Conservation (phyloP, 2,113 vertebrate genomes). For the Poeciliopsis turrubarensis region DNA sequence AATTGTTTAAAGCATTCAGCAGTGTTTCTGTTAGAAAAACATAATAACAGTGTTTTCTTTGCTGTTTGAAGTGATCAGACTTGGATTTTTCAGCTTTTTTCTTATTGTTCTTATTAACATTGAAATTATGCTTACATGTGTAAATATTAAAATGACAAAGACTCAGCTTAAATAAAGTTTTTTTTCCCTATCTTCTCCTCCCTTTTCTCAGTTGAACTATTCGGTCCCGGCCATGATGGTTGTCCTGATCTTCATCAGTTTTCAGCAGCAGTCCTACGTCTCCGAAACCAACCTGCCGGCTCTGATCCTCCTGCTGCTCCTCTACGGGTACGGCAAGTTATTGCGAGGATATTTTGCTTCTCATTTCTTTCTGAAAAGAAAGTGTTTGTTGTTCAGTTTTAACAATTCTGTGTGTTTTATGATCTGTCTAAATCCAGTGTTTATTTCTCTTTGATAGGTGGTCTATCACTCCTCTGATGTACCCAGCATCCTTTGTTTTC, state of each 20-base stretch:
- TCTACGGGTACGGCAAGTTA: slow-evolving; percentile 77
- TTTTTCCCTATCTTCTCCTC: background rate
- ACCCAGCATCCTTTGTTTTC: slow-evolving; percentile 84
- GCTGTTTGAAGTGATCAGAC: no score
- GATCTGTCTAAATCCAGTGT: background rate
- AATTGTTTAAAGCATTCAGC: background rate
- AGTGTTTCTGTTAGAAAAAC: background rate
- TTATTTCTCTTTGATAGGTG: slow-evolving; percentile 64
- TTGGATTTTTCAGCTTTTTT: no score
- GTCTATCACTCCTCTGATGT: slow-evolving; percentile 86
- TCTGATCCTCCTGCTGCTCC: slow-evolving; percentile 79
- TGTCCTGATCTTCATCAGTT: slow-evolving; percentile 82
- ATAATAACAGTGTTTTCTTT: no score
- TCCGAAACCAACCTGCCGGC: slow-evolving; percentile 82
- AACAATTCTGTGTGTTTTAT: background rate
- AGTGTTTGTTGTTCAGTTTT: background rate
- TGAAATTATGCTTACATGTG: no score
- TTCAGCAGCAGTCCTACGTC: slow-evolving; percentile 83
- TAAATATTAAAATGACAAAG: no score
- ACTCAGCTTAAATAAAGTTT: no score
- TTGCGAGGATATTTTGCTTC: background rate
- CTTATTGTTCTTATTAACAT: no score
- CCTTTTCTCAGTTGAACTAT: slow-evolving; percentile 79
- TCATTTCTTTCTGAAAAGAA: background rate
- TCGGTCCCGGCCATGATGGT: slow-evolving; percentile 80